Conservation (phyloP, 2,113 vertebrate genomes). For the Bothrops jararaca region DNA sequence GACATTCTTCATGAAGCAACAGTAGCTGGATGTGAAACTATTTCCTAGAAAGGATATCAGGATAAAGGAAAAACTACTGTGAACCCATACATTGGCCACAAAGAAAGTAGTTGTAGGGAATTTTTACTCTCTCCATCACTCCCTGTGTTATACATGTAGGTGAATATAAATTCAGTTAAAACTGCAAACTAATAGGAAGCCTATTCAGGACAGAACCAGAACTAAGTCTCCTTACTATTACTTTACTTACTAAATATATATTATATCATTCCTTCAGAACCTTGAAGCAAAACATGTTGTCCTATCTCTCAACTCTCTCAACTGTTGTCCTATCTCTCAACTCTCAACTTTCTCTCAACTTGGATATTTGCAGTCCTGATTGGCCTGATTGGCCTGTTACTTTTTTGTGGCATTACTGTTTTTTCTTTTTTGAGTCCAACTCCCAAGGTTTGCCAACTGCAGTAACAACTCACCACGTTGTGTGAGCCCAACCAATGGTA, state of each 20-base stretch:
- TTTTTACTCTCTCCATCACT: background rate
- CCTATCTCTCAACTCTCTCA: background rate
- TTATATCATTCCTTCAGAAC: background rate
- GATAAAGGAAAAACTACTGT: background rate
- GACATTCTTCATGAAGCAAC: background rate
- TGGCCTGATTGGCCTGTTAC: background rate
- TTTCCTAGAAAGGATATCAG: background rate
- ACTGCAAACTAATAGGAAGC: background rate
- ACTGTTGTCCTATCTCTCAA: too few relatives aligned
- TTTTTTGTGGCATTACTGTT: background rate
- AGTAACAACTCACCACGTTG: background rate
- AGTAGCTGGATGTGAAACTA: background rate
- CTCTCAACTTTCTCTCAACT: background rate
- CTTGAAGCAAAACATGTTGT: background rate
- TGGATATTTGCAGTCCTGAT: background rate
- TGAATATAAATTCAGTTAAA: background rate
- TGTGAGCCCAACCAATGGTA: background rate
- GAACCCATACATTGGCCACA: background rate
- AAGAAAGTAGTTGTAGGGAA: background rate
- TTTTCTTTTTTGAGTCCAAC: background rate
- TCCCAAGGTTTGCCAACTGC: background rate
- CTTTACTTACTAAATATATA: background rate
- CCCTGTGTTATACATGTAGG: background rate
- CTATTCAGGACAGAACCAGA: background rate
- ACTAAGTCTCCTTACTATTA: background rate